These are phyloP conservation scores for Gymnoscelis rufifasciata DNA, from an alignment of 2,888 invertebrate species.

Conservation along the genomic window DNA sequence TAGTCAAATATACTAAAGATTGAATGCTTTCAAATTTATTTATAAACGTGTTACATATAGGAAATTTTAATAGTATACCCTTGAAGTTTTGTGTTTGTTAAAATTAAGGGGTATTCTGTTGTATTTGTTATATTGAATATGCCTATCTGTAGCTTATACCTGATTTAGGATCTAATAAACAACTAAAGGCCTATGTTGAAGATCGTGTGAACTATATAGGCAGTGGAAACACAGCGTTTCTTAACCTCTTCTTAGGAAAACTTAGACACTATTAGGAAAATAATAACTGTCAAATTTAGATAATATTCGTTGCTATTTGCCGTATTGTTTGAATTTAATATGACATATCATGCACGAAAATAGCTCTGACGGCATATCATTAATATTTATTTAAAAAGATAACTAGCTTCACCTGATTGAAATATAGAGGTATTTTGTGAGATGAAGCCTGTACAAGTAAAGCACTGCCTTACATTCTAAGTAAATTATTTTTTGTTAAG, in stretches of 20 bases:
- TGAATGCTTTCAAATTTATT: conserved; percentile 46
- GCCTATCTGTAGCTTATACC: conserved; percentile 24
- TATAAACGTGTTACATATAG: conserved; percentile 19
- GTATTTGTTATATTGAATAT: conserved; percentile 19
- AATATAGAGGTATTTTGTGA: conserved; percentile 35
- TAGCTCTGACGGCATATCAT: conserved; percentile 68
- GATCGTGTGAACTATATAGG: conserved; percentile 16
- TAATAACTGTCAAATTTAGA: conserved; percentile 18
- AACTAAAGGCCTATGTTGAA: conserved; percentile 27
- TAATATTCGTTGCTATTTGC: conserved; percentile 32
- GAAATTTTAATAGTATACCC: not conserved
- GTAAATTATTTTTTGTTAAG: conserved; percentile 55
- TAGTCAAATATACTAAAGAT: conserved; percentile 57
- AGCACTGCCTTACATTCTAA: conserved; percentile 76
- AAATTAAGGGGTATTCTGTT: conserved; percentile 21
- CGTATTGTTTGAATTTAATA: conserved; percentile 29
- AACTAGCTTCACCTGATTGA: conserved; percentile 28
- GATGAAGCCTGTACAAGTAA: conserved; percentile 59
- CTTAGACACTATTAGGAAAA: conserved; percentile 29
- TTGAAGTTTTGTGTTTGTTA: conserved; percentile 4
- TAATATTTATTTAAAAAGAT: conserved; percentile 39
- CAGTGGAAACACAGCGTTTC: conserved; percentile 24
- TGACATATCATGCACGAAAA: conserved; percentile 72
- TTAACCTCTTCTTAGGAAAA: conserved; percentile 23
- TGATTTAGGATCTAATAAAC: conserved; percentile 26